phyloP scores from a whole-genome alignment of 2,113 vertebrate species.

The Colinus virginianus region DNA sequence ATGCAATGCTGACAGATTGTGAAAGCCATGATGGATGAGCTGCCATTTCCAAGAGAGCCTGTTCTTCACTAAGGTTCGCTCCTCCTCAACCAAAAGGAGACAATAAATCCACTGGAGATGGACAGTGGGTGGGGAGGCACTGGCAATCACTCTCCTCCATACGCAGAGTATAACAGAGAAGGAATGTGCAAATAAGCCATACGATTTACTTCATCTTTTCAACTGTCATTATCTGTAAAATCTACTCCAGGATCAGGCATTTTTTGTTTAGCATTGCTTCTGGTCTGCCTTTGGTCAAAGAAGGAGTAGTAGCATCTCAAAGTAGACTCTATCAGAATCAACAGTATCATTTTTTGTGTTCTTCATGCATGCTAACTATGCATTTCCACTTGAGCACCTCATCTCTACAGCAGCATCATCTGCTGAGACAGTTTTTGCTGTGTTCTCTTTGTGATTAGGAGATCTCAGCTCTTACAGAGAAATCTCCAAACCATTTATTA shows the following conservation, averaged over 20 bases:
- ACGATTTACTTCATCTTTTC: not conserved
- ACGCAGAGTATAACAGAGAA: not conserved
- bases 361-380: not conserved
- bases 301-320: not conserved
- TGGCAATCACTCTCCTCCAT: not conserved
- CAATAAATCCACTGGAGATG: not conserved
- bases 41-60: conserved; percentile 75
- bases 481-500: not conserved
- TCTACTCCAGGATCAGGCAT: not conserved
- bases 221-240: not conserved
- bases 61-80: conserved; percentile 71
- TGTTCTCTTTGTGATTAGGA: not conserved
- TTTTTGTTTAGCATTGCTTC: not conserved
- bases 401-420: not conserved
- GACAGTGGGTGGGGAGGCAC: not conserved
- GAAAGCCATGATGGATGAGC: conserved; percentile 78
- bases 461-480: not conserved
- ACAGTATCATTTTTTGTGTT: not conserved
- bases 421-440: not conserved
- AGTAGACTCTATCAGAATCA: not conserved
- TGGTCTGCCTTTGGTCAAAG: not conserved
- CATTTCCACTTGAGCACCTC: not conserved
- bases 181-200: not conserved
- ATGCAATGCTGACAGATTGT: conserved; percentile 63
- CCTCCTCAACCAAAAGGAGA: conserved; percentile 44